Percentiles rank a stretch among this genome's conserved stretches.
Conservation (phyloP, 2,888 invertebrate genomes). For the Leptinotarsa haldemani region DNA sequence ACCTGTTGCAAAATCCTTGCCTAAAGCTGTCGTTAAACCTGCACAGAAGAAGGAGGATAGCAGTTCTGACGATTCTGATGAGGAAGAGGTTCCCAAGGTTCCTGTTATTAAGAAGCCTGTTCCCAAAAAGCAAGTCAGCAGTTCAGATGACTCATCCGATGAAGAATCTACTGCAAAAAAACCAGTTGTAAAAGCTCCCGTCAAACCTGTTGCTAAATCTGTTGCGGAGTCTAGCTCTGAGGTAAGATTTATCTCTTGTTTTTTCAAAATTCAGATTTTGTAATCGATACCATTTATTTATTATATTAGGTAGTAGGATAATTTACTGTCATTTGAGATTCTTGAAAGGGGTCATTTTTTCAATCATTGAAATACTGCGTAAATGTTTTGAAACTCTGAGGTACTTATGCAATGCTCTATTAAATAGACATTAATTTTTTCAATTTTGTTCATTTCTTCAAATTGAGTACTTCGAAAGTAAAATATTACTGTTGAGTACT, state of each 20-base stretch:
- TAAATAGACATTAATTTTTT: too few relatives aligned
- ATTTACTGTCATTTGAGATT: too few relatives aligned
- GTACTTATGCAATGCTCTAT: too few relatives aligned
- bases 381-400: too few relatives aligned
- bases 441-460: too few relatives aligned
- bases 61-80: constrained; percentile 43
- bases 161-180: constrained; percentile 42
- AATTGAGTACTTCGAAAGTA: too few relatives aligned
- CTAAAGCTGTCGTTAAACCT: constrained; percentile 4
- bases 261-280: not conserved
- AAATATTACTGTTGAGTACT: too few relatives aligned
- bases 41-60: constrained; percentile 40
- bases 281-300: too few relatives aligned
- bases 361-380: too few relatives aligned
- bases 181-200: constrained; percentile 34
- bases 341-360: too few relatives aligned
- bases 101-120: constrained; percentile 30
- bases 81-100: constrained; percentile 49
- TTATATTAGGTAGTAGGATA: too few relatives aligned
- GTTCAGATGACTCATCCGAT: constrained; percentile 50
- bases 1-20: constrained; percentile 29
- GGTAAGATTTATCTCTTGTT: not conserved
- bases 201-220: not conserved
- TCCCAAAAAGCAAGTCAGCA: constrained; percentile 34
- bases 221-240: not conserved